Percentiles rank a stretch among this genome's conserved stretches.
Conservation (phyloP, 2,113 vertebrate species). For the Fregetta grallaria region DNA sequence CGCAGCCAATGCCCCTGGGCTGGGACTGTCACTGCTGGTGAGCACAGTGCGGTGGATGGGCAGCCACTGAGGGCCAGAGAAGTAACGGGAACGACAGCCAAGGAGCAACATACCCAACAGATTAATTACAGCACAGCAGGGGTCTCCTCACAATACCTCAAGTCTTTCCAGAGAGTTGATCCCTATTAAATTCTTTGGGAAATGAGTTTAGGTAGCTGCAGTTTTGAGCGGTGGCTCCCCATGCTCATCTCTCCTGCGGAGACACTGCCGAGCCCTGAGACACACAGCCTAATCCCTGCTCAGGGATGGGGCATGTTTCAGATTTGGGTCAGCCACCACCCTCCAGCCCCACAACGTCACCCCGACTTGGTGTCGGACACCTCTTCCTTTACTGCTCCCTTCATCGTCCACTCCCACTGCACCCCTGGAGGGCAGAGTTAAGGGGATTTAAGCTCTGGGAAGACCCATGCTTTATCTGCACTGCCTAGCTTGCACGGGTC, state of each 20-base stretch:
- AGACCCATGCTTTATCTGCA: neutral
- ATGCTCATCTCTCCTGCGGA: fast-evolving
- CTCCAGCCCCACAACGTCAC: neutral
- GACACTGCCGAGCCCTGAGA: neutral
- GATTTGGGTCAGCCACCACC: neutral
- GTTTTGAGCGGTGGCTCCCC: neutral
- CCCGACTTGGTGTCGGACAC: neutral
- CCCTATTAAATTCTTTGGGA: neutral
- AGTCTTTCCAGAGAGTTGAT: neutral
- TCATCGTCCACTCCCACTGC: neutral
- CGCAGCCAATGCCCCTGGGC: neutral
- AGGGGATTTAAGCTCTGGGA: neutral
- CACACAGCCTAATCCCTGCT: fast-evolving
- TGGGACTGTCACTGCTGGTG: neutral
- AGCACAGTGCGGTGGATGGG: neutral
- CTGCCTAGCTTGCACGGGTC: neutral
- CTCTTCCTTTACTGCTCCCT: neutral
- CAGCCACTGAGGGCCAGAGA: neutral
- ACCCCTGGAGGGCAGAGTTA: neutral
- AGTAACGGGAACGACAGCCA: neutral
- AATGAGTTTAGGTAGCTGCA: neutral
- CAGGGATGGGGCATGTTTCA: neutral
- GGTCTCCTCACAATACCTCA: neutral
- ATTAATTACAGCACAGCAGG: neutral
- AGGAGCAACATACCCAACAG: neutral